Percentiles rank a stretch among this genome's conserved stretches.
Conservation (phyloP, 2,888 invertebrate genomes). For the Pristionchus entomophagus region DNA sequence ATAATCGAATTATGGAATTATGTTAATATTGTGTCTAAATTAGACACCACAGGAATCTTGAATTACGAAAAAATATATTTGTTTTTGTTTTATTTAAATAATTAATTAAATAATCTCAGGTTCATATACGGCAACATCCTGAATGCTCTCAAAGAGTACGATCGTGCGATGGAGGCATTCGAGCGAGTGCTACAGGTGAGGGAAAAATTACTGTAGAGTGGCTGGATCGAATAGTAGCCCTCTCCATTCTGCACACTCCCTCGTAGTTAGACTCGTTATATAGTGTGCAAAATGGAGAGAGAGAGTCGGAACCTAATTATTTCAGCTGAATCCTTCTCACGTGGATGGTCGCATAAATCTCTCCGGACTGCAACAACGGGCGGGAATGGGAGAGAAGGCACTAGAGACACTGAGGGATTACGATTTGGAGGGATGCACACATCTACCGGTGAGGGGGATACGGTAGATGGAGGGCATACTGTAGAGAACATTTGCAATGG, state of each 20-base stretch:
- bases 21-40: too few species aligned
- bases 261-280: too few species aligned
- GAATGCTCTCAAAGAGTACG: conserved; percentile 56
- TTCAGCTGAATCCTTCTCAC: conserved; percentile 63
- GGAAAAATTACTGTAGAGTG: too few species aligned
- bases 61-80: too few species aligned
- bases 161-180: conserved; percentile 61
- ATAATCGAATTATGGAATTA: too few species aligned
- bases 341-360: conserved; percentile 73
- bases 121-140: conserved; percentile 52
- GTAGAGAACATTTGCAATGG: too few species aligned
- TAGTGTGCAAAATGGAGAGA: too few species aligned
- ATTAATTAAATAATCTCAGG: neutral
- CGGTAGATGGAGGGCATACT: neutral
- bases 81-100: too few species aligned
- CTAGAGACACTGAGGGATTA: conserved; percentile 67
- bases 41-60: too few species aligned
- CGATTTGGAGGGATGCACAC: conserved; percentile 69
- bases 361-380: conserved; percentile 66
- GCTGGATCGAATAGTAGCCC: too few species aligned
- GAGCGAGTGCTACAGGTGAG: conserved; percentile 55
- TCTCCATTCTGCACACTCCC: too few species aligned
- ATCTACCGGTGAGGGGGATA: conserved; percentile 62
- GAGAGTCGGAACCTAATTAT: too few species aligned
- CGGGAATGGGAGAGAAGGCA: conserved; percentile 67